Conservation (phyloP, 2,797 vertebrate species). For the Thripadectes ignobilis region DNA sequence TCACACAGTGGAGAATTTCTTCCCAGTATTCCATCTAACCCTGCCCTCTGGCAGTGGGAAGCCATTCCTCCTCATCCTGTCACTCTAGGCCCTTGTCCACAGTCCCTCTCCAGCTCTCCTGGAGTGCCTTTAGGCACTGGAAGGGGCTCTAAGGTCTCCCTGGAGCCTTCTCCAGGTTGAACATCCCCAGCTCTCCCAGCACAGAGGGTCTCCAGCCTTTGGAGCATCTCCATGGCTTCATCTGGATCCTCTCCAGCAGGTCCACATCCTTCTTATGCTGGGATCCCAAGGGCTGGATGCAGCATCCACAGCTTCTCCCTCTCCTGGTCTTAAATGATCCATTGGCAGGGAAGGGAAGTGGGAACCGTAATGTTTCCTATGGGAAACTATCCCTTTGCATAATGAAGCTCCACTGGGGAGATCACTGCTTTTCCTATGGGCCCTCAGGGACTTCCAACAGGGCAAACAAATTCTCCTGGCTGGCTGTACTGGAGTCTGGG, state of each 20-base stretch:
- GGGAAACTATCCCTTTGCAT: not conserved
- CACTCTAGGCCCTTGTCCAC: rapidly evolving
- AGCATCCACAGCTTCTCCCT: not conserved
- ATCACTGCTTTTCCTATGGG: not conserved
- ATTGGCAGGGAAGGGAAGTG: not conserved
- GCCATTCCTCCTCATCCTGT: rapidly evolving
- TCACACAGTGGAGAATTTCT: not conserved
- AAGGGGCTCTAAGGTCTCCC: not conserved
- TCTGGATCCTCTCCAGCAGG: not conserved
- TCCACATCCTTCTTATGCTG: rapidly evolving
- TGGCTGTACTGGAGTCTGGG: not conserved
- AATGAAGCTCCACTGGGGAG: not conserved
- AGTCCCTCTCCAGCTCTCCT: not conserved
- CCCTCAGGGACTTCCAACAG: not conserved
- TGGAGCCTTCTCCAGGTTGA: not conserved
- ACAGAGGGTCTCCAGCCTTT: not conserved
- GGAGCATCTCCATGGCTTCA: not conserved
- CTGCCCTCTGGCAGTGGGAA: not conserved
- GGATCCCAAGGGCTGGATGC: not conserved
- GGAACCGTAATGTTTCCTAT: not conserved
- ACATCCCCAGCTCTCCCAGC: not conserved
- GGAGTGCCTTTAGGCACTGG: not conserved
- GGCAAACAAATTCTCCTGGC: not conserved
- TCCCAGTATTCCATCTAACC: rapidly evolving
- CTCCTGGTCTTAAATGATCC: rapidly evolving